A percentile compares a stretch with the other conserved stretches of the same genome.
Evolutionary conservation across 2,797 vertebrate species (phyloP).

Genomic region (Atherinosoma microstoma): DNA sequence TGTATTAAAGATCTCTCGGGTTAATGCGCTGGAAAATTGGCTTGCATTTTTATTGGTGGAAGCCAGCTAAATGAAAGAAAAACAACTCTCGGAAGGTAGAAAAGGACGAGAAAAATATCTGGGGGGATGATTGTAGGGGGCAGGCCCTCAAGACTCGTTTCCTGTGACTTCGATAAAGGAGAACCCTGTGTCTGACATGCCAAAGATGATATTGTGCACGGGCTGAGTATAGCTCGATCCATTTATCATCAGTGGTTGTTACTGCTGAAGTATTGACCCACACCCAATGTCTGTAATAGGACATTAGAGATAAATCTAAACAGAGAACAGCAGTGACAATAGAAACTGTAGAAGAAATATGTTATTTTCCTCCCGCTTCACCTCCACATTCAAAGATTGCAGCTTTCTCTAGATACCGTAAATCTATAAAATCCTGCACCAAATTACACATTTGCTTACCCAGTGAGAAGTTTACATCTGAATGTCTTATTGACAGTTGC

Average conservation of each 20-base stretch:
- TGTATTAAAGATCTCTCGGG: constrained; percentile 94
- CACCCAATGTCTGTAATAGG: constrained; percentile 72
- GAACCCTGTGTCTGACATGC: constrained; percentile 82
- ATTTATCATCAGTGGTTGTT: constrained; percentile 85
- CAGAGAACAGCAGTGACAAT: constrained; percentile 57
- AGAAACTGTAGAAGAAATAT: constrained; percentile 33
- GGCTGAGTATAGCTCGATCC: constrained; percentile 86
- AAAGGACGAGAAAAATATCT: constrained; percentile 83
- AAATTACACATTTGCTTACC: constrained; percentile 14
- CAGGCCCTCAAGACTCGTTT: constrained; percentile 88
- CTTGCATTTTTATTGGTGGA: constrained; percentile 98
- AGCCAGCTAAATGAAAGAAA: constrained; percentile 93
- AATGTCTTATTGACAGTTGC: constrained; percentile 58
- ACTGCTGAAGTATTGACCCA: constrained; percentile 76
- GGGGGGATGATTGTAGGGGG: constrained; percentile 89
- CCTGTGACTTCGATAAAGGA: constrained; percentile 92
- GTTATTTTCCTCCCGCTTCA: constrained; percentile 43
- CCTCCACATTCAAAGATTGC: constrained; percentile 43
- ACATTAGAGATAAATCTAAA: constrained; percentile 74
- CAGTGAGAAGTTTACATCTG: constrained; percentile 41
- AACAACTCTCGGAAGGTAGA: constrained; percentile 83
- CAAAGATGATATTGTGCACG: constrained; percentile 88
- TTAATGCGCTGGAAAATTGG: constrained; percentile 99
- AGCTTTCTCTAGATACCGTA: neutral
- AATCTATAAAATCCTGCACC: neutral